A percentile compares a stretch with the other conserved stretches of the same genome.
These are phyloP conservation scores for Lordiphosa andalusiaca DNA, from an alignment of 2,888 invertebrate species.

Conservation along the genomic window DNA sequence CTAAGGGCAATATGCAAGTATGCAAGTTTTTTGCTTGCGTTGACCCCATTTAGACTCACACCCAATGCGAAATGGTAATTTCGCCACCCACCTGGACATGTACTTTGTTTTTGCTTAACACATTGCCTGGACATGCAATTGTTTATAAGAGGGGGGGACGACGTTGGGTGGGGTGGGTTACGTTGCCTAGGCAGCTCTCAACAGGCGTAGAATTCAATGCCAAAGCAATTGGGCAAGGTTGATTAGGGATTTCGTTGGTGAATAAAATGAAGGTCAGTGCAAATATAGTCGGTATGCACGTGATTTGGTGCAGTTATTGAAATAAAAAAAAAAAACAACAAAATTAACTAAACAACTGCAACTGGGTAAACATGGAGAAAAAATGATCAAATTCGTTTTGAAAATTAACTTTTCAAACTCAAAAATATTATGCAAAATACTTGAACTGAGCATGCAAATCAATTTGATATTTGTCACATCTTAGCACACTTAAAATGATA, in stretches of 20 bases:
- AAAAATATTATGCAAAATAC: too few species aligned
- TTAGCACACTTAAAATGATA: too few species aligned
- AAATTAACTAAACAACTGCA: too few species aligned
- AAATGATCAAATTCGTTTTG: too few species aligned
- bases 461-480: too few species aligned
- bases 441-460: too few species aligned
- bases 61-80: conserved; percentile 16
- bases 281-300: too few species aligned
- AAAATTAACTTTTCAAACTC: too few species aligned
- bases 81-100: conserved; percentile 1
- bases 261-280: not conserved
- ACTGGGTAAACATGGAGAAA: too few species aligned
- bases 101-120: conserved; percentile 8
- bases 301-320: too few species aligned
- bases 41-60: conserved; percentile 59
- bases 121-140: conserved; percentile 26
- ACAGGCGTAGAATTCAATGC: conserved; percentile 44
- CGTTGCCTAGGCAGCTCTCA: conserved; percentile 40
- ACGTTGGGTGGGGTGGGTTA: conserved; percentile 2
- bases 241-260: conserved; percentile 16
- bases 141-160: conserved; percentile 11
- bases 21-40: conserved; percentile 17
- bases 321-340: too few species aligned
- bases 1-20: conserved; percentile 20
- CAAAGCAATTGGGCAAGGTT: conserved; percentile 46